Base-by-base conservation (phyloP, 2,113 vertebrate genomes). In the Nansenia antarctica region DNA sequence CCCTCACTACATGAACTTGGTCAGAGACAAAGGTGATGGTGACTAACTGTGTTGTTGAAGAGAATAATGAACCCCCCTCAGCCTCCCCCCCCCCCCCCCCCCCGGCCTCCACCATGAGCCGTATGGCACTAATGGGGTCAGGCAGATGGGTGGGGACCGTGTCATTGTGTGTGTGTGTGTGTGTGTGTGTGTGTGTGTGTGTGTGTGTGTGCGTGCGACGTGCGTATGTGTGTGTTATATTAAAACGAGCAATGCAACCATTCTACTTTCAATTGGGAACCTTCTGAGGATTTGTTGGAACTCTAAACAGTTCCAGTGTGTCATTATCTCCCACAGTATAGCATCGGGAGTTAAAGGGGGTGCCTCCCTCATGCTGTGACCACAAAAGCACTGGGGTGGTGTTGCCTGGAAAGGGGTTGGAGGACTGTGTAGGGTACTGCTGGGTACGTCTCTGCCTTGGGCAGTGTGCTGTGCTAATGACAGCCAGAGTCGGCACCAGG, bases 111-210 rank as follows among this genome's bases (percentile, higher is more conserved):
- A n/a, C 70, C 74, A 72, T 76, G 79, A 86, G 80, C 69, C 65
- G 62, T 80, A 87, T 83, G 84, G 66, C 74, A 65, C 76, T 86
- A 88, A 90, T 89, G 86, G 83, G 87, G 89, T 89, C 89, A 90
- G 78, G 78, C 87, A 88, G 84, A 90, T 88, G 89, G 87, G 82
- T 79, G 84, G 85, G 74, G 82, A 83, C 81, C 65, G 69, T 69
- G 61, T 52, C 6, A 49, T 58, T 77, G 61, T 75, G 45, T 62
- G 62, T 77, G 31, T 69, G 53, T 34, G 58, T 66, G 59, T 31
- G n/a, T 53, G 18, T 35, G 30, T 6, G 1, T 67, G n/a, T 65
- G 62, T 47, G 39, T 75, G 49, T 49, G 27, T 64, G 42, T 39
- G 58, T 35, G 31, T 61, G 31, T 35, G 55, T 59, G 26, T 59